Evolutionary conservation across 30 jellyfish, hydroid and myxozoan species (phyloP).

Genomic region (Cassiopea andromeda): DNA sequence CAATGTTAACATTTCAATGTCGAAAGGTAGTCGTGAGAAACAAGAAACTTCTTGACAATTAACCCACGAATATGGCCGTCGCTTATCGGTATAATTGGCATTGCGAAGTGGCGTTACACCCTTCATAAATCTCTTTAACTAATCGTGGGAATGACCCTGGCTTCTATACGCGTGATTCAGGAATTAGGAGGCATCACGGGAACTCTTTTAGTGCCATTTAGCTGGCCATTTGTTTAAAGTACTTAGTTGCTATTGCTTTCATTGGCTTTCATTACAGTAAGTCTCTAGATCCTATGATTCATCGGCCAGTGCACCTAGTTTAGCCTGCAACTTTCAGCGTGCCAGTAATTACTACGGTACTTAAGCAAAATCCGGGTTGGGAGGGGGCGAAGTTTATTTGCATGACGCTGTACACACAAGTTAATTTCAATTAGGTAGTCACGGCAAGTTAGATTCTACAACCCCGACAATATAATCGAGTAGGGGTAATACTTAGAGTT

Average conservation of each 20-base stretch:
- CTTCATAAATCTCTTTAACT: constrained; percentile 12
- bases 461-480: too few relatives aligned
- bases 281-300: too few relatives aligned
- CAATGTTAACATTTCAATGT: background rate
- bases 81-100: background rate
- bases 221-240: background rate
- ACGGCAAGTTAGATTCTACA: too few relatives aligned
- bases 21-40: constrained; percentile 9
- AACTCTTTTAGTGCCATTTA: background rate
- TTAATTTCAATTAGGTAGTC: too few relatives aligned
- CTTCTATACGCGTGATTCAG: background rate
- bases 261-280: background rate
- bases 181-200: background rate
- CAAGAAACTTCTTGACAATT: constrained; percentile 4
- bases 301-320: too few relatives aligned
- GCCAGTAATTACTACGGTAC: too few relatives aligned
- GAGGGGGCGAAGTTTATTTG: background rate
- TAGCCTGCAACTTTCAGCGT: too few relatives aligned
- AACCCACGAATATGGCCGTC: constrained; percentile 1
- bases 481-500: too few relatives aligned
- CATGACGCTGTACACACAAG: background rate
- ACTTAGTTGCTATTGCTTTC: background rate
- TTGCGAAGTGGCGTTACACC: constrained; percentile 5
- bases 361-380: background rate
- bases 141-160: constrained; percentile 12